These are phyloP conservation scores for Alviniconcha strummeri DNA, from an alignment of 2,888 invertebrate genomes.

Conservation along the genomic window DNA sequence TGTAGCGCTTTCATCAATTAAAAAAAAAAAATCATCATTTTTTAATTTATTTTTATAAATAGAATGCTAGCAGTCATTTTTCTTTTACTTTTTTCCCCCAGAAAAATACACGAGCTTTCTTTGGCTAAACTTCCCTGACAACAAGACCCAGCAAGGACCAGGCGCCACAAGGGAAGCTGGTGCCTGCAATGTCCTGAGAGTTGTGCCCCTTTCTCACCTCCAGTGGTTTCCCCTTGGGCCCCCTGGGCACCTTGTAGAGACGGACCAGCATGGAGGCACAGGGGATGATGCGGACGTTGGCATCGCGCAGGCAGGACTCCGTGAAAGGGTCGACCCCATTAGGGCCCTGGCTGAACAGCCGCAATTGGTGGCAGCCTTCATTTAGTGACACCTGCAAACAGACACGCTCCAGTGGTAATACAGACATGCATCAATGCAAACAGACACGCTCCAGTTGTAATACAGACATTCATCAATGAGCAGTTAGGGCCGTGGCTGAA, in stretches of 20 bases:
- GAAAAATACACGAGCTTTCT: too few species aligned
- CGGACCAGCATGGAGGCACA: conserved; percentile 69
- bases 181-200: too few species aligned
- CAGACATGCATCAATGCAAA: conserved; percentile 1
- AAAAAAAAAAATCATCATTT: too few species aligned
- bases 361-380: conserved; percentile 70
- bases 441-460: not conserved
- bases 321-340: conserved; percentile 67
- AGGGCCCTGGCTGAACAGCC: conserved; percentile 67
- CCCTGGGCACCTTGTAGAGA: conserved; percentile 65
- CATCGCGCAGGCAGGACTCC: conserved; percentile 58
- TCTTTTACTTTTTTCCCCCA: too few species aligned
- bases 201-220: conserved; percentile 53
- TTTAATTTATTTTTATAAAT: too few species aligned
- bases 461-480: too few species aligned
- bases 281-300: conserved; percentile 61
- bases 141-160: too few species aligned
- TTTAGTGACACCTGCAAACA: conserved; percentile 67
- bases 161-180: too few species aligned
- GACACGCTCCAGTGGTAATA: too few species aligned
- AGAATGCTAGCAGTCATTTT: too few species aligned
- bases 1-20: too few species aligned
- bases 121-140: too few species aligned
- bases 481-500: conserved; percentile 68
- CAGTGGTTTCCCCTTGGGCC: conserved; percentile 65